These are phyloP conservation scores for Lottia gigantea DNA, from an alignment of 2,888 invertebrate species.

Conservation along the genomic window DNA sequence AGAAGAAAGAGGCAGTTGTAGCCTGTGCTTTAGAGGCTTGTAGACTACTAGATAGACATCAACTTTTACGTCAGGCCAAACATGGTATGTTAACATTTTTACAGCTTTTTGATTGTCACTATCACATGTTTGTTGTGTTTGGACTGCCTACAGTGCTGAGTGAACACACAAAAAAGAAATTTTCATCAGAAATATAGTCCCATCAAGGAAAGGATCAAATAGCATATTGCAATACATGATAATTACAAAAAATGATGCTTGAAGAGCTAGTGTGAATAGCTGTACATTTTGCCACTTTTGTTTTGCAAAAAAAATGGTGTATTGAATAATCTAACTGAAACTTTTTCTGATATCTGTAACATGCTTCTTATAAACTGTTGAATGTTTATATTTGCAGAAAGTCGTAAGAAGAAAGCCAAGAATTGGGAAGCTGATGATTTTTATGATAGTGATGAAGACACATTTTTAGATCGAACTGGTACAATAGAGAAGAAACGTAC, in stretches of 20 bases:
- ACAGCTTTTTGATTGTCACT: not conserved
- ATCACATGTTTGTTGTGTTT: not conserved
- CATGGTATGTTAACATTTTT: conserved; percentile 76
- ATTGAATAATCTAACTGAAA: too few relatives aligned
- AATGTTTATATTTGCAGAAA: conserved; percentile 46
- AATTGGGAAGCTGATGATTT: conserved; percentile 87
- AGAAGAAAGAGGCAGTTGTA: conserved; percentile 92
- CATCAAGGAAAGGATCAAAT: too few relatives aligned
- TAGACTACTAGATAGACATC: conserved; percentile 86
- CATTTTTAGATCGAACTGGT: conserved; percentile 94
- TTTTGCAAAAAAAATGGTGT: too few relatives aligned
- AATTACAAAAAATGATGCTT: too few relatives aligned
- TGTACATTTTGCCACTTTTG: too few relatives aligned
- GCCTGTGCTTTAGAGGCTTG: conserved; percentile 97
- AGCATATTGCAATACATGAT: too few relatives aligned
- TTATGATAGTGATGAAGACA: conserved; percentile 95
- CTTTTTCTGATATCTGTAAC: not conserved
- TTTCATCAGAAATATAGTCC: too few relatives aligned
- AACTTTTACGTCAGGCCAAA: conserved; percentile 85
- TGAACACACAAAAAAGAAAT: too few relatives aligned
- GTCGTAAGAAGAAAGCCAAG: conserved; percentile 80
- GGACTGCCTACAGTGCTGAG: too few relatives aligned
- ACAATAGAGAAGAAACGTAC: conserved; percentile 87
- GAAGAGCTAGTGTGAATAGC: too few relatives aligned
- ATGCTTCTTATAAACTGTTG: not conserved